A percentile compares a stretch with the other conserved stretches of the same genome.
Evolutionary conservation across 64 coral and sea anemone species (phyloP).

Genomic region (Pachyseris speciosa): DNA sequence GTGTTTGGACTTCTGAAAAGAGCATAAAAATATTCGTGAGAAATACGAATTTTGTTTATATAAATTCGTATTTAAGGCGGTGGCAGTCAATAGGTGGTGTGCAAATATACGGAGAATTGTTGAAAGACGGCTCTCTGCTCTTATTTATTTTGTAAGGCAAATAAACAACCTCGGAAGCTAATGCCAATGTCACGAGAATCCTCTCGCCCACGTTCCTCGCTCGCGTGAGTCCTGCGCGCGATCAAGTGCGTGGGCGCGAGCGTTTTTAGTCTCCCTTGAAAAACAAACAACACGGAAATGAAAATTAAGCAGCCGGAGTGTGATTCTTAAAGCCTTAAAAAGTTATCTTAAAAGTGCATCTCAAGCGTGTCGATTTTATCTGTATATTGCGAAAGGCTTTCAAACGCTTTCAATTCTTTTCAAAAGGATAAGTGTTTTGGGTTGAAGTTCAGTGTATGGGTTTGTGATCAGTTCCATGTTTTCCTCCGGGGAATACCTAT

Average conservation of each 20-base stretch:
- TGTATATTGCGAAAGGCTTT: not conserved
- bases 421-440: not conserved
- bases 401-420: not conserved
- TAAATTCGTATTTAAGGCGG: not conserved
- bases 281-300: not conserved
- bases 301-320: not conserved
- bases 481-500: not conserved
- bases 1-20: not conserved
- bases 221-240: not conserved
- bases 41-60: not conserved
- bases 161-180: not conserved
- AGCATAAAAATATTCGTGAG: not conserved
- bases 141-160: not conserved
- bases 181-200: slow-evolving; percentile 22
- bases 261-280: not conserved
- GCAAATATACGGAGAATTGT: not conserved
- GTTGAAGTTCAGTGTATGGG: not conserved
- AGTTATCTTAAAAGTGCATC: not conserved
- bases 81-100: not conserved
- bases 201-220: not conserved
- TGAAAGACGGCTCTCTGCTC: not conserved
- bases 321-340: no score
- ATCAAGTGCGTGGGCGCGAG: not conserved
- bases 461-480: not conserved
- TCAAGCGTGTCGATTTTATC: not conserved